A percentile compares a stretch with the other conserved stretches of the same genome.
phyloP scores from a whole-genome alignment of 2,113 vertebrate genomes.

The Xiphophorus couchianus region DNA sequence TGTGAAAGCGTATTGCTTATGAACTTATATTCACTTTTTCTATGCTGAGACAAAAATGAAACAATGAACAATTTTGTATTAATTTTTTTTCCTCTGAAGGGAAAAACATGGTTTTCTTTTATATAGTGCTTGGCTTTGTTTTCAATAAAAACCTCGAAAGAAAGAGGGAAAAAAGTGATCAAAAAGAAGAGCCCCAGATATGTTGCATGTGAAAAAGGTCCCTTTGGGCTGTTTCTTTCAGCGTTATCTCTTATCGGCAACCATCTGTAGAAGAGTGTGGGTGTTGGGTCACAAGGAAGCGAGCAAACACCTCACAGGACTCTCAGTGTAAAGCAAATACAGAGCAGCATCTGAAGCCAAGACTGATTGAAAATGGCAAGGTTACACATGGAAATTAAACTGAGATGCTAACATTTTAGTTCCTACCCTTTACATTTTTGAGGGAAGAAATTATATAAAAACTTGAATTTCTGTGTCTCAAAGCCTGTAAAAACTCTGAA shows the following conservation, averaged over 20 bases:
- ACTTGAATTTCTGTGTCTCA: neutral
- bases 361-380: neutral
- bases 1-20: too few species aligned
- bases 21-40: too few species aligned
- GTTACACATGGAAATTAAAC: neutral
- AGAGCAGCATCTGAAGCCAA: neutral
- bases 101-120: neutral
- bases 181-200: neutral
- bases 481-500: neutral
- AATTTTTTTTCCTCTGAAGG: neutral
- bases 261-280: constrained; percentile 7
- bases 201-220: constrained; percentile 12
- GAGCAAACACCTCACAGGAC: constrained; percentile 7
- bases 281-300: constrained; percentile 12
- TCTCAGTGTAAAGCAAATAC: constrained; percentile 17
- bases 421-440: neutral
- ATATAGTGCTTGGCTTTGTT: constrained; percentile 2
- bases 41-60: neutral
- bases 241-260: constrained; percentile 35
- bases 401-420: neutral
- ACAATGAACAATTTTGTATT: neutral
- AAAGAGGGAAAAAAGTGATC: neutral
- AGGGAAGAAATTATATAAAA: neutral
- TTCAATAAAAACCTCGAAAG: neutral
- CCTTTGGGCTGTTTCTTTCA: constrained; percentile 25